phyloP scores from a whole-genome alignment of 2,888 invertebrate genomes.

The Amphipoea oculea region DNA sequence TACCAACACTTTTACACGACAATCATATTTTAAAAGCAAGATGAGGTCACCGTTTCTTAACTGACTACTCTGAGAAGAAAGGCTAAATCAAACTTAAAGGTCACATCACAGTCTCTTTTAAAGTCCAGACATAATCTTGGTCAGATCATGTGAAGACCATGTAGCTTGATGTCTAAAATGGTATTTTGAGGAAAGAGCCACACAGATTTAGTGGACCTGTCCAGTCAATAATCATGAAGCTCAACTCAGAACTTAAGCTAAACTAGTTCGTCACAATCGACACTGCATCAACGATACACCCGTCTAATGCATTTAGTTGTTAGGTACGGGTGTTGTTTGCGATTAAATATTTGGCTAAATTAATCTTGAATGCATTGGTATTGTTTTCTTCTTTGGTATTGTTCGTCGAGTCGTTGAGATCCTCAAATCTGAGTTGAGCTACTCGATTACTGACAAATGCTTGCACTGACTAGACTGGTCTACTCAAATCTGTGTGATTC shows the following conservation, averaged over 20 bases:
- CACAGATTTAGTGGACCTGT: too few species aligned
- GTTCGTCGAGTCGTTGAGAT: neutral
- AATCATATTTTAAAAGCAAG: too few species aligned
- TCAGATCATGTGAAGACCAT: neutral
- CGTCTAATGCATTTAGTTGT: neutral
- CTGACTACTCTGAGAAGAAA: neutral
- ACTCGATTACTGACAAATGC: too few species aligned
- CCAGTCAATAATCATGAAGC: too few species aligned
- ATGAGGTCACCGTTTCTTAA: neutral
- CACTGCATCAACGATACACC: too few species aligned
- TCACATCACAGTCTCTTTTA: neutral
- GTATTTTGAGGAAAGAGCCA: neutral
- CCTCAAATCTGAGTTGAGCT: neutral
- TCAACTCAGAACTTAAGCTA: too few species aligned
- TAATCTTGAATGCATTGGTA: neutral
- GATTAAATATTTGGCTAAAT: neutral
- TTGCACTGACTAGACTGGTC: too few species aligned
- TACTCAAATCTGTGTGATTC: neutral
- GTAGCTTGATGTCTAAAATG: neutral
- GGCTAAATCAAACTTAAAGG: neutral
- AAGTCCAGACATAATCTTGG: neutral
- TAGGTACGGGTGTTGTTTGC: neutral
- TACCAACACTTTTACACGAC: neutral
- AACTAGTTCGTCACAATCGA: too few species aligned
- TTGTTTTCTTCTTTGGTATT: neutral